Base-by-base conservation (phyloP, 2,797 vertebrate genomes). In the Tamandua tetradactyla region DNA sequence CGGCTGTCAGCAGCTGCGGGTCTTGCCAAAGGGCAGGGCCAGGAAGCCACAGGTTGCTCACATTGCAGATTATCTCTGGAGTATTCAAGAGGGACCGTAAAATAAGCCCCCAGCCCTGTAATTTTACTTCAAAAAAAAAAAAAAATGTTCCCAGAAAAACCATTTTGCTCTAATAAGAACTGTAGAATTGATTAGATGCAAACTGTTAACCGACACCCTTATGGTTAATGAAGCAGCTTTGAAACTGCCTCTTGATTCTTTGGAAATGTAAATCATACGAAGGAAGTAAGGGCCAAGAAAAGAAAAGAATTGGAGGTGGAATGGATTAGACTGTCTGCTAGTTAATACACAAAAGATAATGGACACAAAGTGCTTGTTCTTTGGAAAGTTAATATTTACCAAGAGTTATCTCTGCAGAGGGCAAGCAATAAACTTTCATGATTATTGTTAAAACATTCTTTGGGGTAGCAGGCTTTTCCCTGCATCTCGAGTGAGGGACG, bases 401-500 rank as follows among this genome's bases (percentile, higher is more conserved):
- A 55, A 87, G 83, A 68, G 71, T 89, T 74, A 40, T 93, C 76
- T 89, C 78, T 76, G 49, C 49, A 72, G 27, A 42, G 82, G 87
- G 44, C 79, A 75, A 91, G 91, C 61, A 75, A 79, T 95, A 95
- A 87, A 96, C 93, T 94, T 95, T 17, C 57, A 69, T 22, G 59
- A 80, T 94, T 84, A 78, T 85, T 35, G 72, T 93, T 78, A 84
- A 81, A 90, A 71, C 85, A 55, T 88, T 97, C 79, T 95, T 94
- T 66, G 79, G 79, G 94, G 57, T 80, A 52, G 68, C 37, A 3
- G 52, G 81, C 89, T 93, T 96, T 85, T 20, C 79, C 57, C n/a
- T 62, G 92, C 91, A 27, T 95, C 85, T 94, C 76, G 96, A 96
- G 96, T 93, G 87, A 95, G 94, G 72, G 81, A 97, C 95, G 35